Evolutionary conservation across 2,113 vertebrate species (phyloP), one percentile per base, ranked within the genome.

Genomic region (Sialia sialis): DNA sequence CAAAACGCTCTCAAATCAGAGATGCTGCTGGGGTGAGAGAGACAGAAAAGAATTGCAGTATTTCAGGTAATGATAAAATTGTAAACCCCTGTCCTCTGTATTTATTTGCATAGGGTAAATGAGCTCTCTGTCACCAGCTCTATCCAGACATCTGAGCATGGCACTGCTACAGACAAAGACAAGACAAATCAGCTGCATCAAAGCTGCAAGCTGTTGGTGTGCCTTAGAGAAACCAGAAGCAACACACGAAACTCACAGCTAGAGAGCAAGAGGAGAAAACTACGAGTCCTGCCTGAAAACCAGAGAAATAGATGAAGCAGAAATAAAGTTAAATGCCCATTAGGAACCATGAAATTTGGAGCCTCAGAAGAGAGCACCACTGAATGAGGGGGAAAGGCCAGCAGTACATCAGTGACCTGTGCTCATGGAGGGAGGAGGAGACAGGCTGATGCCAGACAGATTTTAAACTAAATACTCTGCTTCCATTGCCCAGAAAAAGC

Each of bases 1-100:
- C 91, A 95, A 95, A 93, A 91, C 6, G 15, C 34, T 87, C 76
- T 59, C 69, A 59, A 91, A 74, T 86, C 79, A 64, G 81, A 91
- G 80, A 49, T 4, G 6, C 20, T 95, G 77, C 70, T 10, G 23
- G 74, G 54, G 27, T 73, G 58, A 95, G 49, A 39, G 27, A 84
- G 52, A 78, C 51, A 56, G 41, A n/a, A 79, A 80, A 88, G 54
- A 64, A 70, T 0, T 5, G 4, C 23, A 86, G 83, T 90, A 68
- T 70, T 77, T 74, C 83, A 88, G 79, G 59, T 90, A 86, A 63
- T 21, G 29, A 34, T 52, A 68, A 82, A 91, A 84, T 10, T 46
- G 39, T 70, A 82, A 91, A 75, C 3, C 14, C 17, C 32, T 41
- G 54, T 29, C 58, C 38, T 44, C 68, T 54, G 16, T 43, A 60